Base-by-base conservation (phyloP, 1,140 invertebrate genomes). In the Phortica variegata region DNA sequence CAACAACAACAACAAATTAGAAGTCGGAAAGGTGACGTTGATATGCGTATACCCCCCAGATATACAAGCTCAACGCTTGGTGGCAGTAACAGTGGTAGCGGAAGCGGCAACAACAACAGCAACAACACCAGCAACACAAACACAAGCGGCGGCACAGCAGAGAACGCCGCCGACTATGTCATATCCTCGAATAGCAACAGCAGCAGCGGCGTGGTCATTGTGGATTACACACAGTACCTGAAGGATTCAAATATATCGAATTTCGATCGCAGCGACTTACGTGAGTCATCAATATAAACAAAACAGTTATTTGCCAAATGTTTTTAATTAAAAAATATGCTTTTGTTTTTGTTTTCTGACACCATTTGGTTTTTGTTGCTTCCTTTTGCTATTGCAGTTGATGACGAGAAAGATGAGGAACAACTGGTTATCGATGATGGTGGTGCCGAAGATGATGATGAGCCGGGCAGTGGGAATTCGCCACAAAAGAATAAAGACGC, bases 21-120 rank as follows among this genome's bases (percentile, higher is more conserved):
- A 38, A 43, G 39, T 41, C 23, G 43, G 8, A 78, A 76, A 19
- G 66, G 78, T 60, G 80, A 81, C 60, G 58, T 81, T 43, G 80
- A 81, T 60, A 81, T 81, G 80, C 74, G 80, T 40, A 48, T 48
- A 39, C 29, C 79, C 79, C 60, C 76, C 78, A 54, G 41, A 37
- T 44, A 26, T 18, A 65, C 71, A n/a, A n/a, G n/a, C n/a, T n/a
- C n/a, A n/a, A n/a, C n/a, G n/a, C 3, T 18, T 16, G 18, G 15
- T 38, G 18, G 31, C 42, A 19, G 37, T 39, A 31, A 19, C n/a
- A n/a, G n/a, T n/a, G n/a, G n/a, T n/a, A n/a, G n/a, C n/a, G n/a
- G n/a, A n/a, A n/a, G n/a, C n/a, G 43, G 43, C 17, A 19, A 18
- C 47, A 2, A 12, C 33, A 13, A 32, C 29, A 10, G 49, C 18